Percentiles rank a stretch among this genome's conserved stretches.
These are phyloP conservation scores for Drusus annulatus DNA, from an alignment of 1,140 invertebrate genomes.

Conservation along the genomic window DNA sequence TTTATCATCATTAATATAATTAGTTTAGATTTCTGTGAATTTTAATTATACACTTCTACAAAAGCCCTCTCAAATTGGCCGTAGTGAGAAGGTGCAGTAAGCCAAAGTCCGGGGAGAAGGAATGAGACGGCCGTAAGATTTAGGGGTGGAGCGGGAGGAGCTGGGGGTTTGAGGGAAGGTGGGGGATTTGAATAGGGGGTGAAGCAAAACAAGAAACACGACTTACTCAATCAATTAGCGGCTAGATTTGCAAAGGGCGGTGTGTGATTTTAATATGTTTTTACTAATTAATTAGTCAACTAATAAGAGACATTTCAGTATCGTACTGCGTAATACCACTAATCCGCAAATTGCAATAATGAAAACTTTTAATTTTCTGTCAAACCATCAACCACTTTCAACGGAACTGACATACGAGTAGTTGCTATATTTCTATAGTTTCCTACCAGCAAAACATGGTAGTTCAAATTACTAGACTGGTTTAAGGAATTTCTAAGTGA, in stretches of 20 bases:
- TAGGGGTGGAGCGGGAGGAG: not conserved
- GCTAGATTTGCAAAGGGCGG: constrained; percentile 43
- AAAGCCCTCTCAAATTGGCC: not conserved
- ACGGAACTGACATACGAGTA: too few species aligned
- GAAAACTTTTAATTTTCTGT: too few species aligned
- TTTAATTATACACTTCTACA: not conserved
- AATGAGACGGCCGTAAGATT: not conserved
- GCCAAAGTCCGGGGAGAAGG: not conserved
- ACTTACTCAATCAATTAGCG: constrained; percentile 58
- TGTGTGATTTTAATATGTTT: not conserved
- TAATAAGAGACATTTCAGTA: too few species aligned
- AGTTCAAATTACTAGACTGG: too few species aligned
- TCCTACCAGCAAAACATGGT: too few species aligned
- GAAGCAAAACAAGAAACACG: constrained; percentile 48
- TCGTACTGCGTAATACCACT: too few species aligned
- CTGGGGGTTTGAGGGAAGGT: not conserved
- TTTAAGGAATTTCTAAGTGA: too few species aligned
- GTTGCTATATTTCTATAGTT: too few species aligned
- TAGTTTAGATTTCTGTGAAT: not conserved
- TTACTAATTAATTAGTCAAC: too few species aligned
- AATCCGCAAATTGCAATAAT: too few species aligned
- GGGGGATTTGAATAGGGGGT: not conserved
- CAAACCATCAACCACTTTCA: too few species aligned
- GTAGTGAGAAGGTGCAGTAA: not conserved
- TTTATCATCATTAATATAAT: too few species aligned